phyloP scores from a whole-genome alignment of 2,113 vertebrate genomes.

The human (Homo sapiens) region GRCh38 chr3:94097001-94097500 shows the following conservation, averaged over 20 bases:
- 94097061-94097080: background rate
- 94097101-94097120: slow-evolving; percentile 1
- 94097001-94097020: background rate
- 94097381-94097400: background rate
- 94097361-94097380: background rate
- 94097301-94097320: background rate
- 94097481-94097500: background rate
- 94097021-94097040: background rate
- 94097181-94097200: background rate
- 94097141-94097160: background rate
- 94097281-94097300: background rate
- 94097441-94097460: background rate
- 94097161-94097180: background rate
- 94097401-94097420: background rate
- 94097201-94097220: background rate
- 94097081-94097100: background rate
- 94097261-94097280: background rate
- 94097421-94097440: background rate
- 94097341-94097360: background rate
- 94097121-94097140: background rate
- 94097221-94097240: background rate
- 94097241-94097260: background rate
- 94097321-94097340: background rate
- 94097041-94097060: background rate
- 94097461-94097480: background rate